Conservation (phyloP, 2,113 vertebrate genomes). For the Geococcyx californianus region DNA sequence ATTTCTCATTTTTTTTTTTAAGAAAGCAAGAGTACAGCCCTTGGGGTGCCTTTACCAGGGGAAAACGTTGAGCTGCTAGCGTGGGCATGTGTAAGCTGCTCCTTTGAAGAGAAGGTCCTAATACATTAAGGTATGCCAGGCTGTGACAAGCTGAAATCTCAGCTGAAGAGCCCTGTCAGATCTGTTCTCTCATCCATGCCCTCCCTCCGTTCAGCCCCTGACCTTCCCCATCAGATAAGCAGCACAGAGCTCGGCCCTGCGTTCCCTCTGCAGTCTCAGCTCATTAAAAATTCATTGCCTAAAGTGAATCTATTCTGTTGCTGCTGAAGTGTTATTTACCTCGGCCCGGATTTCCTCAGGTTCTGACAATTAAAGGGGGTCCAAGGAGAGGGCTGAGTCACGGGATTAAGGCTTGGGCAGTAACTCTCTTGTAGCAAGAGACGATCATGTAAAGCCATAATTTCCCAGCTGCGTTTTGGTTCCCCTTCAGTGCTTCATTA, state of each 20-base stretch:
- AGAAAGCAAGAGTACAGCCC: background rate
- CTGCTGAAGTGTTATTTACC: conserved; percentile 57
- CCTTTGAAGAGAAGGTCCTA: conserved; percentile 25
- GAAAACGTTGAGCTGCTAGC: conserved; percentile 20
- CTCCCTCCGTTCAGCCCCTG: conserved; percentile 66
- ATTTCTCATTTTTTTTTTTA: background rate
- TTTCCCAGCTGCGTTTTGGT: conserved; percentile 59
- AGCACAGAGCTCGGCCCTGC: conserved; percentile 50
- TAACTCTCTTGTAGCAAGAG: conserved; percentile 59
- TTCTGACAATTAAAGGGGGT: conserved; percentile 73
- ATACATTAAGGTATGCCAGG: background rate
- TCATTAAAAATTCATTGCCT: conserved; percentile 76
- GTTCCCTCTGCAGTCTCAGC: conserved; percentile 57
- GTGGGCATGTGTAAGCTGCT: background rate
- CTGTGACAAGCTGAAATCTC: conserved; percentile 52
- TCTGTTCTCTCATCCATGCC: conserved; percentile 57
- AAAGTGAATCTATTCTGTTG: conserved; percentile 52
- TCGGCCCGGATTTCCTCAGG: conserved; percentile 55
- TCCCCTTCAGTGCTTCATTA: conserved; percentile 72
- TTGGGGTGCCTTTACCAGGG: conserved; percentile 1
- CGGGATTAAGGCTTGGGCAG: conserved; percentile 54
- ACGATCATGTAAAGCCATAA: conserved; percentile 66
- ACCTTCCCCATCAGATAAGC: conserved; percentile 77
- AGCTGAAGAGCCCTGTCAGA: conserved; percentile 68
- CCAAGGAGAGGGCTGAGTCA: conserved; percentile 63